phyloP scores from a whole-genome alignment of 2,888 invertebrate species.

The Ganaspis brasiliensis region DNA sequence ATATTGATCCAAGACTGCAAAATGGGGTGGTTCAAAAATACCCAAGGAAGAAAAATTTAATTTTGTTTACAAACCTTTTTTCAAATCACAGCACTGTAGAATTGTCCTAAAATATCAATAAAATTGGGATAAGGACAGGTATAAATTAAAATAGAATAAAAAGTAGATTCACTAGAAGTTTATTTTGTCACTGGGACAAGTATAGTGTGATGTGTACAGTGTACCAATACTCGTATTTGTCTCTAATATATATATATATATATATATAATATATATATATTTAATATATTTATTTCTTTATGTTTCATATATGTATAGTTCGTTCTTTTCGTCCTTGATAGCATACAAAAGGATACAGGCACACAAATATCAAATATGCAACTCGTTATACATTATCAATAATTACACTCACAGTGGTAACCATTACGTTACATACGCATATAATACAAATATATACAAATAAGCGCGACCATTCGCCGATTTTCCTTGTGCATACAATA shows the following conservation, averaged over 20 bases:
- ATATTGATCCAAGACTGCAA: no score
- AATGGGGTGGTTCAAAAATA: no score
- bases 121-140: conserved; percentile 15
- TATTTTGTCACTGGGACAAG: conserved; percentile 75
- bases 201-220: conserved; percentile 73
- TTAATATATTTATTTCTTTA: conserved; percentile 67
- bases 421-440: conserved; percentile 61
- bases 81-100: no score
- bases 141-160: conserved; percentile 45
- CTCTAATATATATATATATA: conserved; percentile 70
- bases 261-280: no score
- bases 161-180: conserved; percentile 78
- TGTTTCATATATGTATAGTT: conserved; percentile 73
- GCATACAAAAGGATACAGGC: conserved; percentile 80
- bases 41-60: no score
- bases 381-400: conserved; percentile 72
- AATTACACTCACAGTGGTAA: conserved; percentile 78
- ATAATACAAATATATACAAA: conserved; percentile 74
- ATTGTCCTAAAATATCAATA: conserved; percentile 3
- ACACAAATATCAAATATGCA: conserved; percentile 80
- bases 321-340: conserved; percentile 72
- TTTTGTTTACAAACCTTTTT: no score
- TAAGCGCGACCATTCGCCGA: conserved; percentile 46
- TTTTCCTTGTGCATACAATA: conserved; percentile 20
- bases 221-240: conserved; percentile 68